These are phyloP conservation scores for Hedychridium roseum DNA, from an alignment of 2,888 invertebrate genomes.

Conservation along the genomic window DNA sequence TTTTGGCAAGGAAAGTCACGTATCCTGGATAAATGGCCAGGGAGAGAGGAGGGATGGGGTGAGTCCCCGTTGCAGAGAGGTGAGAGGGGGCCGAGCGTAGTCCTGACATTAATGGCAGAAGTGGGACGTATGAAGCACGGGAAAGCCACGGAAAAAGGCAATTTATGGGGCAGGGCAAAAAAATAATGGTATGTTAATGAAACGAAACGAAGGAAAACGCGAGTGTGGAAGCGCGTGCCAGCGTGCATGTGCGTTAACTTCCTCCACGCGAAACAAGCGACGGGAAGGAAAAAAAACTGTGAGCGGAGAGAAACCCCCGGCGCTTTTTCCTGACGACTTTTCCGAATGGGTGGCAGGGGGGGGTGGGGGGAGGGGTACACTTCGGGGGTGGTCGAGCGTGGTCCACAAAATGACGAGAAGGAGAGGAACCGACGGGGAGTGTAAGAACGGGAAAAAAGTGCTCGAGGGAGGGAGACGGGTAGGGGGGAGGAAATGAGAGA, in stretches of 20 bases:
- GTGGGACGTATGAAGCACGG: constrained; percentile 58
- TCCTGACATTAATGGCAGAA: constrained; percentile 59
- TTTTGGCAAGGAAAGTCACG: constrained; percentile 56
- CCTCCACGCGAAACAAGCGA: constrained; percentile 48
- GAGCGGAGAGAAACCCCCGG: constrained; percentile 23
- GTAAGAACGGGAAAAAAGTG: constrained; percentile 28
- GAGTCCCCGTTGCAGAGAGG: constrained; percentile 15
- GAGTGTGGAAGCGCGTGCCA: constrained; percentile 12
- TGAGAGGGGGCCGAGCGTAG: constrained; percentile 13
- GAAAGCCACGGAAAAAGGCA: constrained; percentile 53
- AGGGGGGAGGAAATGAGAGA: constrained; percentile 23
- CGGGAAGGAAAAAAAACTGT: constrained; percentile 12
- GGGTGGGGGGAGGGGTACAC: constrained; percentile 53
- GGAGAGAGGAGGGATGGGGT: constrained; percentile 15
- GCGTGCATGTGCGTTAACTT: constrained; percentile 38
- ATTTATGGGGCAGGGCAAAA: constrained; percentile 54
- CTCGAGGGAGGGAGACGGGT: constrained; percentile 21
- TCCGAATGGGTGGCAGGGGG: constrained; percentile 27
- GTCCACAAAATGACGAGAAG: constrained; percentile 29
- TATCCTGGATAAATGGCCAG: constrained; percentile 50
- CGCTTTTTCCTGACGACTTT: constrained; percentile 25
- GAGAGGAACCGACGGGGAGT: constrained; percentile 21
- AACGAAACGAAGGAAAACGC: constrained; percentile 41
- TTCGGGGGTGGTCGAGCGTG: constrained; percentile 57
- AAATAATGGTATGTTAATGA: constrained; percentile 61